Evolutionary conservation across 2,888 invertebrate species (phyloP), one percentile per base, ranked within the genome.

Genomic region (Drosophila fulvimacula): DNA sequence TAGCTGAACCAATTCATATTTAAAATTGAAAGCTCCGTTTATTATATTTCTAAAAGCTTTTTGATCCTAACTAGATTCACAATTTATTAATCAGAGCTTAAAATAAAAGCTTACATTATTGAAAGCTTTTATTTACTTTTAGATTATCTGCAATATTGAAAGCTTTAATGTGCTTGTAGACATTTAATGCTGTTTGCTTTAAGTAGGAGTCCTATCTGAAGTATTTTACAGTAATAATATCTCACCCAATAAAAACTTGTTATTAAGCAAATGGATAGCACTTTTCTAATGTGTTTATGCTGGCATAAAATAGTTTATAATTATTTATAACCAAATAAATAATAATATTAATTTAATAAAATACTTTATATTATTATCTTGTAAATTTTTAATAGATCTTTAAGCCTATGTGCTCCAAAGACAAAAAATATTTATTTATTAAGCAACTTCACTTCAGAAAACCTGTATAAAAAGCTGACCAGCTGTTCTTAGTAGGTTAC

Each of bases 381-480:
- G 15, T 7, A 4, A 15, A 4, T 13, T 1, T 15, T 24, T 3
- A 3, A 15, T 24, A 44, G 24, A 46, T 7, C 42, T n/a, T 27
- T 27, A 10, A 10, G 2, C 4, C 2, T 49, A 7, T 4, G 19
- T 32, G 3, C 3, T 30, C 30, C 30, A 30, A 30, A 6, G 30
- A 30, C 30, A 30, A 10, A 10, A 10, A 30, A 10, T 10, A 30
- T 30, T 10, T 27, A n/a, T n/a, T n/a, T n/a, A n/a, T 10, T 1
- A 10, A 27, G 17, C 27, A 30, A 30, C 48, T 48, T 13, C n/a
- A 11, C 0, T 5, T 15, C 27, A 27, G 4, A n/a, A 30, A 48
- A 48, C 46, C 6, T 48, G 30, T 30, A 17, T 11, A 15, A 48
- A 53, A 48, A 55, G 10, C 41, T 48, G 48, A 9, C 10, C 19